Evolutionary conservation across 2,797 vertebrate species (phyloP).

Genomic region (Helostoma temminkii): DNA sequence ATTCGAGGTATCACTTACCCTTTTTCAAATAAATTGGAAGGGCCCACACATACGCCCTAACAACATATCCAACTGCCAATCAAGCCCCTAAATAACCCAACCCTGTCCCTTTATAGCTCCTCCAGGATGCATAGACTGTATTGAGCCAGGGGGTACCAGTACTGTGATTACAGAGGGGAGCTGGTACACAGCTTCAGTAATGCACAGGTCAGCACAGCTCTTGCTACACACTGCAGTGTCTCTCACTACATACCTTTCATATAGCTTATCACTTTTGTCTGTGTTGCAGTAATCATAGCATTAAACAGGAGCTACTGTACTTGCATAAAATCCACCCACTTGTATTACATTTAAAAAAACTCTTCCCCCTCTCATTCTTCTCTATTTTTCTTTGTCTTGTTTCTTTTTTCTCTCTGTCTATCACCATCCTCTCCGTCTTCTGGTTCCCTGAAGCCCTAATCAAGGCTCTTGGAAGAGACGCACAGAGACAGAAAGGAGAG

Average conservation of each 20-base stretch:
- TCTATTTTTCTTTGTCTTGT: slow-evolving; percentile 7
- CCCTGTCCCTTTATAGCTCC: background rate
- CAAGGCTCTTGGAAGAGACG: slow-evolving; percentile 67
- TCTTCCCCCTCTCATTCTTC: slow-evolving; percentile 5
- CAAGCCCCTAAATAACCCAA: background rate
- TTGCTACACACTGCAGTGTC: background rate
- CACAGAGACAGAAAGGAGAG: slow-evolving; percentile 55
- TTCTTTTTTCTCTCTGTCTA: slow-evolving; percentile 29
- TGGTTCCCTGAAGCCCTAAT: slow-evolving; percentile 79
- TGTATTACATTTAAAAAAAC: background rate
- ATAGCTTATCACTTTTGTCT: background rate
- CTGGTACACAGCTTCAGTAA: slow-evolving; percentile 9
- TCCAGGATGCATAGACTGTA: slow-evolving; percentile 8
- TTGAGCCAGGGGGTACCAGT: background rate
- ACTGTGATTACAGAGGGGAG: background rate
- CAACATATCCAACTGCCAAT: background rate
- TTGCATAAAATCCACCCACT: background rate
- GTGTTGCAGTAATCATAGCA: background rate
- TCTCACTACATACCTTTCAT: slow-evolving; percentile 8
- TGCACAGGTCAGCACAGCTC: slow-evolving; percentile 18
- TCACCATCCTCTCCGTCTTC: slow-evolving; percentile 55
- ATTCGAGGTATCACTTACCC: too few relatives aligned
- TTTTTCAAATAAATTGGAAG: background rate
- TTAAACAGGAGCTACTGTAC: background rate
- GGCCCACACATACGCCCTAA: too few relatives aligned